Evolutionary conservation across 2,888 invertebrate species (phyloP), one percentile per base, ranked within the genome.

Genomic region (Masnerella sp.): DNA sequence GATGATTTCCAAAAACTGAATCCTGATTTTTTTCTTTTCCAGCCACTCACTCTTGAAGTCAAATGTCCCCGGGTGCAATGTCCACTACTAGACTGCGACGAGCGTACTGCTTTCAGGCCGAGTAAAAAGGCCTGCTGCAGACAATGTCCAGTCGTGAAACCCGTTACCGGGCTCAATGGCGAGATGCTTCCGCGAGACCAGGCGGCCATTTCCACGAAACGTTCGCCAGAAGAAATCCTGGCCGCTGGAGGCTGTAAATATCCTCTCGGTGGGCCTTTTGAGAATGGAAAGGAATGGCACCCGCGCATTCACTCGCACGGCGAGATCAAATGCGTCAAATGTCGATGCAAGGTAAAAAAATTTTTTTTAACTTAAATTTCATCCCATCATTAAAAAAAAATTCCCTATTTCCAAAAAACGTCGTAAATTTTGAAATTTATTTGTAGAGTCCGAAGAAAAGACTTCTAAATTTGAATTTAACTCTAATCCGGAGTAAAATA

Each of bases 271-370:
- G 91, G 91, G 40, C 91, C 93, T 0, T 89, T 91, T 73, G 90
- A 90, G 52, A 92, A 92, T 75, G 95, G 95, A 28, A 92, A 93
- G 80, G 95, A 94, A 85, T 97, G 96, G 91, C 96, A 96, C 89
- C 97, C 97, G 0, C 91, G 93, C 14, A 91, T 97, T 78, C 93
- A 93, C 81, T 95, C 96, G 11, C 94, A 96, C 81, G 96, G 96
- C 30, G 94, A 94, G 83, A 92, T 95, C 86, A 92, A 95, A 87
- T 97, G 97, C 88, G 94, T 97, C 85, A 94, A 93, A 79, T 97
- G 97, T 87, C 91, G 93, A 80, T 97, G 97, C 91, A 94, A 95
- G 92, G 96, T 96, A 88, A 90, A n/a, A n/a, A n/a, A n/a, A n/a
- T n/a, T n/a, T n/a, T n/a, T n/a, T n/a, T n/a, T n/a, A n/a, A n/a